phyloP scores from a whole-genome alignment of 2,888 invertebrate genomes.

The Xestia sexstrigata region DNA sequence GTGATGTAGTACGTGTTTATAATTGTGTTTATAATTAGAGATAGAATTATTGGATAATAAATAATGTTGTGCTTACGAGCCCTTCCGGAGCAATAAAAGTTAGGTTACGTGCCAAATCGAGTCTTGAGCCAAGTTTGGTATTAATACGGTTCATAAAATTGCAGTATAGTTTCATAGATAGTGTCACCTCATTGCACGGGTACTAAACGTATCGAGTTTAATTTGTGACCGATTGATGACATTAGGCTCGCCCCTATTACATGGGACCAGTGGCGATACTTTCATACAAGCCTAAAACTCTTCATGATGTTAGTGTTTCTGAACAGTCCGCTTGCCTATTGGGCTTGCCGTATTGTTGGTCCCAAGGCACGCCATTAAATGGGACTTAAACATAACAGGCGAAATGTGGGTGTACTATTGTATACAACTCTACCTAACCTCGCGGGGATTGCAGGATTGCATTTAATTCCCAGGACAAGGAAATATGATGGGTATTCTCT shows the following conservation, averaged over 20 bases:
- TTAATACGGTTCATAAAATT: conserved; percentile 44
- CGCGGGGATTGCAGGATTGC: neutral
- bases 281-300: no score
- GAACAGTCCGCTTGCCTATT: no score
- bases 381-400: no score
- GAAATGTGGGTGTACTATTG: no score
- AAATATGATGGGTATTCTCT: neutral
- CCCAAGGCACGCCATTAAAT: no score
- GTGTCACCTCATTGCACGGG: neutral
- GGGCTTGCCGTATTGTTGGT: no score
- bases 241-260: neutral
- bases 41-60: conserved; percentile 42
- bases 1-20: conserved; percentile 24
- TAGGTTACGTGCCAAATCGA: conserved; percentile 37
- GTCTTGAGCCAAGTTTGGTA: conserved; percentile 50
- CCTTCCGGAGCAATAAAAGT: conserved; percentile 46
- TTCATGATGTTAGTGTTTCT: no score
- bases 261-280: no score
- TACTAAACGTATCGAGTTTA: neutral
- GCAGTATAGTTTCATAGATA: conserved; percentile 31
- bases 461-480: conserved; percentile 1
- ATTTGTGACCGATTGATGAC: neutral
- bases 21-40: conserved; percentile 43
- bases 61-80: conserved; percentile 37
- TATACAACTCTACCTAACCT: no score